Evolutionary conservation across 1,140 invertebrate genomes (phyloP).

Genomic region (Heliconius nattereri): DNA sequence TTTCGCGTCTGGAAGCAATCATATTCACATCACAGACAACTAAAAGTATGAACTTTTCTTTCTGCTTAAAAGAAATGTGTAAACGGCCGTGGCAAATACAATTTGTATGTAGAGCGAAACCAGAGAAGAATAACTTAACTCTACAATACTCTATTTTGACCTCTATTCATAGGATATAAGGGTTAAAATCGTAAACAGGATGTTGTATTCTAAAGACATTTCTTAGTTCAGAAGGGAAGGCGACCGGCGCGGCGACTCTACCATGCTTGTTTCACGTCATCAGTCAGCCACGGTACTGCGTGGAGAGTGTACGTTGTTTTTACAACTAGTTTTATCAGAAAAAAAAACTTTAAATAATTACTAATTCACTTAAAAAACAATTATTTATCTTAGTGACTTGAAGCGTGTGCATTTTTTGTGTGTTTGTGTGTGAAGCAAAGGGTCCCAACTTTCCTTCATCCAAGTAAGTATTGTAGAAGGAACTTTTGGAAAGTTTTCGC

Average conservation of each 20-base stretch:
- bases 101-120: slow-evolving; percentile 65
- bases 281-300: slow-evolving; percentile 56
- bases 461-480: slow-evolving; percentile 30
- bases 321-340: slow-evolving; percentile 19
- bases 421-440: slow-evolving; percentile 29
- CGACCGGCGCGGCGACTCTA: slow-evolving; percentile 53
- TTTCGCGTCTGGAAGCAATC: slow-evolving; percentile 35
- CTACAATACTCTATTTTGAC: slow-evolving; percentile 1
- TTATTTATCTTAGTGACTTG: slow-evolving; percentile 28
- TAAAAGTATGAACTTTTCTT: slow-evolving; percentile 62
- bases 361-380: slow-evolving; percentile 34
- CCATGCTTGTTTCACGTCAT: slow-evolving; percentile 61
- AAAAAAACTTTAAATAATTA: slow-evolving; percentile 37
- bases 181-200: slow-evolving; percentile 29
- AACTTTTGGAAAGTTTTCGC: slow-evolving; percentile 37
- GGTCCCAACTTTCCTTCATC: neutral
- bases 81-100: slow-evolving; percentile 71
- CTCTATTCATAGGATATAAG: slow-evolving; percentile 16
- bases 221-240: slow-evolving; percentile 41
- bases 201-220: slow-evolving; percentile 42
- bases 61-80: slow-evolving; percentile 70
- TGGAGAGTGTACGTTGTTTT: slow-evolving; percentile 43
- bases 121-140: slow-evolving; percentile 47
- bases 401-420: slow-evolving; percentile 16
- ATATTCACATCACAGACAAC: slow-evolving; percentile 32